Evolutionary conservation across 2,113 vertebrate genomes (phyloP).

Genomic region (Promerops cafer): DNA sequence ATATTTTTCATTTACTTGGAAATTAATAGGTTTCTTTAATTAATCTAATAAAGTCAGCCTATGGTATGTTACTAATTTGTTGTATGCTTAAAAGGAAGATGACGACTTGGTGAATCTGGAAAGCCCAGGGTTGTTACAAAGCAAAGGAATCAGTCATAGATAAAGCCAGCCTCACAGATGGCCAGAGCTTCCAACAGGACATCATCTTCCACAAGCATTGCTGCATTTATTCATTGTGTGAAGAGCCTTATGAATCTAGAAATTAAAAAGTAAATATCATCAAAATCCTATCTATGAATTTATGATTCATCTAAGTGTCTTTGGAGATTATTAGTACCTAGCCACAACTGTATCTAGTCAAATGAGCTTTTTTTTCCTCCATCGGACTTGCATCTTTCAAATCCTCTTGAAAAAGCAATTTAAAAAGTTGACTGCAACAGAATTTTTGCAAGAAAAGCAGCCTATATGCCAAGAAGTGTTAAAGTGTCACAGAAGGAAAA

Average conservation of each 20-base stretch:
- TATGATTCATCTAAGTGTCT: neutral
- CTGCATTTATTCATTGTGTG: neutral
- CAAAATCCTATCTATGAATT: neutral
- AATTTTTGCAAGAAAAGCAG: neutral
- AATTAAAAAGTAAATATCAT: neutral
- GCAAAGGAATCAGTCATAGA: neutral
- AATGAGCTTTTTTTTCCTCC: neutral
- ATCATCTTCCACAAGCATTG: neutral
- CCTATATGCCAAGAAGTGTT: neutral
- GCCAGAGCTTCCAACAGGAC: neutral
- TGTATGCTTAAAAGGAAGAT: conserved; percentile 16
- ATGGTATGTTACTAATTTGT: neutral
- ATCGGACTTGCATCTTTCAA: neutral
- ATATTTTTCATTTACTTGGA: conserved; percentile 65
- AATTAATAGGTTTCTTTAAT: conserved; percentile 68
- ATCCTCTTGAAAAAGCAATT: neutral
- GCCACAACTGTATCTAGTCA: neutral
- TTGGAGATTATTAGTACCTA: neutral
- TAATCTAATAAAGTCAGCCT: conserved; percentile 62
- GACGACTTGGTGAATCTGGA: neutral
- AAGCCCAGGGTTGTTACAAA: neutral
- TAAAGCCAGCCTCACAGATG: neutral
- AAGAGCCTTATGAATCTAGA: neutral
- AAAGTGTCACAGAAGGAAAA: neutral
- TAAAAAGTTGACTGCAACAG: neutral